Conservation (phyloP, 2,797 vertebrate species). For the Crenichthys baileyi region DNA sequence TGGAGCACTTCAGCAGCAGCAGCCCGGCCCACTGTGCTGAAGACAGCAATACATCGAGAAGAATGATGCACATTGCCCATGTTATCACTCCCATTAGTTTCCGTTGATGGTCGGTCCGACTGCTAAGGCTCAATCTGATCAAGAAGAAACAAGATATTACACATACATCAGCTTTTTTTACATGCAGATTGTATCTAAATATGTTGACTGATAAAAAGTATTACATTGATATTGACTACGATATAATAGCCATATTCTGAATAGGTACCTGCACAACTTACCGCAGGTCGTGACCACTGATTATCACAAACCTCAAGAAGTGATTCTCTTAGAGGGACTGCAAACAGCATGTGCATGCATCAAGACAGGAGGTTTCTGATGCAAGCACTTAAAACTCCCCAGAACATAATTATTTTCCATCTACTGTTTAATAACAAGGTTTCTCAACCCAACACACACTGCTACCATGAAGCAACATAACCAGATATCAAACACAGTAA, state of each 20-base stretch:
- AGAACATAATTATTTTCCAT: background rate
- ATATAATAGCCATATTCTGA: background rate
- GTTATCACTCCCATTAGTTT: conserved; percentile 22
- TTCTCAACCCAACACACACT: too few species aligned
- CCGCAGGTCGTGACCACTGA: too few species aligned
- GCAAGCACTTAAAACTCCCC: background rate
- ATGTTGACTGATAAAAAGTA: background rate
- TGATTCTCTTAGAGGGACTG: too few species aligned
- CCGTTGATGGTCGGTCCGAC: background rate
- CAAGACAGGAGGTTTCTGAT: background rate
- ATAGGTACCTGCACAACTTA: background rate
- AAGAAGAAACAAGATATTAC: conserved; percentile 16
- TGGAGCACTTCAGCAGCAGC: conserved; percentile 28
- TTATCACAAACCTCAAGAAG: too few species aligned
- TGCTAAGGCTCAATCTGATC: conserved; percentile 12
- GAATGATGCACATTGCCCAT: conserved; percentile 37
- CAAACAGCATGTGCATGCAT: too few species aligned
- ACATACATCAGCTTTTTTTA: background rate
- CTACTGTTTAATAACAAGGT: too few species aligned
- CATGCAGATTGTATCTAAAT: background rate
- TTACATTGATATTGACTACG: background rate
- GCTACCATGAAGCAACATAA: too few species aligned
- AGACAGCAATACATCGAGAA: conserved; percentile 48
- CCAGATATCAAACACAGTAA: too few species aligned
- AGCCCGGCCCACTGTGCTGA: conserved; percentile 28